phyloP scores from a whole-genome alignment of 2,888 invertebrate genomes.

The Synergus laeviventris region DNA sequence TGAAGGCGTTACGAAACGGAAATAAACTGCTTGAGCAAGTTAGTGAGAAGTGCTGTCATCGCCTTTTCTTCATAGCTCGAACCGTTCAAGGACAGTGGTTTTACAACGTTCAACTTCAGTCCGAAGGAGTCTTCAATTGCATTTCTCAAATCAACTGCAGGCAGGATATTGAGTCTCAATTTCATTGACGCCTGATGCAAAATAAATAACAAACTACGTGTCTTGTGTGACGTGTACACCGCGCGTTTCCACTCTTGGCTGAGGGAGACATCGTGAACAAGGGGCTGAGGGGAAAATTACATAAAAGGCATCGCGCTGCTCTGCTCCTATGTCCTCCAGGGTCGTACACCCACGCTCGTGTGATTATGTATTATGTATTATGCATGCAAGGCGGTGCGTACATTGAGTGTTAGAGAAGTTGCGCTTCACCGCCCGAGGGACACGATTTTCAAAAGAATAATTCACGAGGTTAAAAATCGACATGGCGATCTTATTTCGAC shows the following conservation, averaged over 20 bases:
- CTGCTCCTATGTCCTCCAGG: constrained; percentile 57
- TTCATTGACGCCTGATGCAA: not conserved
- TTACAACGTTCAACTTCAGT: not conserved
- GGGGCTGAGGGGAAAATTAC: constrained; percentile 59
- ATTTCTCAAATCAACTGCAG: constrained; percentile 1
- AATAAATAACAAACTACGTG: constrained; percentile 36
- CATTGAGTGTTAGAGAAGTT: constrained; percentile 34
- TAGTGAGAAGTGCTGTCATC: not conserved
- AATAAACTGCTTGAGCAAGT: not conserved
- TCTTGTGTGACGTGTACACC: constrained; percentile 30
- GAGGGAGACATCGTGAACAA: constrained; percentile 33
- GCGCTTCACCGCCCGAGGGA: constrained; percentile 8
- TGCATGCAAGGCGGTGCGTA: constrained; percentile 45
- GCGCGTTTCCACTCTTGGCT: constrained; percentile 24
- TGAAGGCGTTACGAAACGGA: constrained; percentile 7
- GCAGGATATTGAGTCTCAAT: not conserved
- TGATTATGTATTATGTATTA: constrained; percentile 44
- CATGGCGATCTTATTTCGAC: not conserved
- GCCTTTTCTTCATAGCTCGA: not conserved
- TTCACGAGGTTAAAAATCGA: constrained; percentile 17
- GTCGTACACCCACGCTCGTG: constrained; percentile 52
- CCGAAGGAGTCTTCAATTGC: not conserved
- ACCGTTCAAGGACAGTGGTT: constrained; percentile 4
- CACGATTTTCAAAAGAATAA: constrained; percentile 28
- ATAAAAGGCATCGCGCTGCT: constrained; percentile 78